Evolutionary conservation across 2,888 invertebrate genomes (phyloP).

Genomic region (Nomada ferruginata): DNA sequence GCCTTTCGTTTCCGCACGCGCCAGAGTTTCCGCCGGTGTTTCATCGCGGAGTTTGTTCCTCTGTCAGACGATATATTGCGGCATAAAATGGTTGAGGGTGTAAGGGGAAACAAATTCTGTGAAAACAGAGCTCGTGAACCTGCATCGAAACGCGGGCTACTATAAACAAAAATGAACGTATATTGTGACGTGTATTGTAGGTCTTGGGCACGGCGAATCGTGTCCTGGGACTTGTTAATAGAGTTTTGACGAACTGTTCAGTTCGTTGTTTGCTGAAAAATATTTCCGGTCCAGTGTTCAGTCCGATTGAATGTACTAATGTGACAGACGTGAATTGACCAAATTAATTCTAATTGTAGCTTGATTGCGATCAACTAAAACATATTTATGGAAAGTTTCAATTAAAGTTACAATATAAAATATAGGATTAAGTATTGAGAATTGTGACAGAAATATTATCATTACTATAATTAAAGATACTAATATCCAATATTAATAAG

Average conservation of each 20-base stretch:
- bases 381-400: too few relatives aligned
- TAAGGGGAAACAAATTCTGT: constrained; percentile 41
- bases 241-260: constrained; percentile 5
- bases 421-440: too few relatives aligned
- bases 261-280: too few relatives aligned
- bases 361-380: too few relatives aligned
- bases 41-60: constrained; percentile 38
- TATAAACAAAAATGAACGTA: constrained; percentile 31
- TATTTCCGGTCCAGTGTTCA: too few relatives aligned
- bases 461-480: too few relatives aligned
- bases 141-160: constrained; percentile 14
- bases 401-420: too few relatives aligned
- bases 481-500: too few relatives aligned
- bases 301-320: too few relatives aligned
- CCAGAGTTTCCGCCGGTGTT: constrained; percentile 43
- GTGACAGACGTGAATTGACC: too few relatives aligned
- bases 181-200: neutral
- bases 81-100: constrained; percentile 42
- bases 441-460: too few relatives aligned
- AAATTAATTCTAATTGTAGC: too few relatives aligned
- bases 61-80: constrained; percentile 46
- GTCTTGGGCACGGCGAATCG: neutral
- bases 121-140: constrained; percentile 32
- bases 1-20: constrained; percentile 31
- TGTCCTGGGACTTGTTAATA: neutral